Evolutionary conservation across 2,888 invertebrate species (phyloP).

Genomic region (Agapostemon virescens): DNA sequence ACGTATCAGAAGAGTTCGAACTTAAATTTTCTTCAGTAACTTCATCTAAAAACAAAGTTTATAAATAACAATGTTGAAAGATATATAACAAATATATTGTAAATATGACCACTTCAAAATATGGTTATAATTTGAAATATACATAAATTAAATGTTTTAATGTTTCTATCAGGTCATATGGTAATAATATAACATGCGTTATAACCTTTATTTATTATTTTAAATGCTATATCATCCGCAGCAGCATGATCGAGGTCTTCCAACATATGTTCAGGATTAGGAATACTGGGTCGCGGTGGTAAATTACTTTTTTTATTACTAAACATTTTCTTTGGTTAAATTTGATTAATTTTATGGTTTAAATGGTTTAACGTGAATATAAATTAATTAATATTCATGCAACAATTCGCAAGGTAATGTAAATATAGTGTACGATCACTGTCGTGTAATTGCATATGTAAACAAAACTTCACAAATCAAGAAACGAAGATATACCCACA

Average conservation of each 20-base stretch:
- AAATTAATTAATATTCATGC: slow-evolving; percentile 7
- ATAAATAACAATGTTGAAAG: background rate
- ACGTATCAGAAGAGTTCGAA: slow-evolving; percentile 70
- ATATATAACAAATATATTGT: background rate
- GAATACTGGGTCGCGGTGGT: slow-evolving; percentile 75
- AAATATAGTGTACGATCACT: background rate
- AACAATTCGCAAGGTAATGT: background rate
- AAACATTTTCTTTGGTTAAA: slow-evolving; percentile 31
- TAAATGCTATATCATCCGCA: slow-evolving; percentile 73
- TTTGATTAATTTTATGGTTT: background rate
- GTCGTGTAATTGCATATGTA: background rate
- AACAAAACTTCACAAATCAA: background rate
- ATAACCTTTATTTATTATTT: slow-evolving; percentile 68
- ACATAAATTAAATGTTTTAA: slow-evolving; percentile 29
- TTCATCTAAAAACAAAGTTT: slow-evolving; percentile 78
- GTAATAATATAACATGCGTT: slow-evolving; percentile 17
- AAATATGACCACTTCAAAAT: slow-evolving; percentile 17
- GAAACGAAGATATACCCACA: background rate
- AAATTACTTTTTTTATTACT: slow-evolving; percentile 74
- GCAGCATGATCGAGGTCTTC: slow-evolving; percentile 72
- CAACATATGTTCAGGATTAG: slow-evolving; percentile 72
- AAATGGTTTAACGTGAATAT: background rate
- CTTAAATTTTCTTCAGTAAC: slow-evolving; percentile 72
- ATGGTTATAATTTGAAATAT: slow-evolving; percentile 42
- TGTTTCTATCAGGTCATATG: background rate